Evolutionary conservation across 2,888 invertebrate genomes (phyloP).

Genomic region (Hylaea fasciaria): DNA sequence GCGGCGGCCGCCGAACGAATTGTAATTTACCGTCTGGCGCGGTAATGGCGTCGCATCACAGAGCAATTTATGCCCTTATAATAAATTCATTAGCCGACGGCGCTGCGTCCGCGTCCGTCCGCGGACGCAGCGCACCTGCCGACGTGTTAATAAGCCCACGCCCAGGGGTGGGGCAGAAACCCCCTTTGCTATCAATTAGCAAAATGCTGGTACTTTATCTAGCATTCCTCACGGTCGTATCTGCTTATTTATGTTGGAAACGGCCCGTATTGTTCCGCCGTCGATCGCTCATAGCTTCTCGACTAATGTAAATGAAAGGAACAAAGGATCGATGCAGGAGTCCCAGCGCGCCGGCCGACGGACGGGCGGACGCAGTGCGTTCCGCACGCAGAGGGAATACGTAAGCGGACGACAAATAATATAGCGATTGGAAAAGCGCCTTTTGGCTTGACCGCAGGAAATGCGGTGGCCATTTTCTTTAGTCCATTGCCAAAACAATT

Average conservation of each 20-base stretch:
- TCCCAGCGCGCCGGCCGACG: conserved; percentile 43
- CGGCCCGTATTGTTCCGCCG: conserved; percentile 24
- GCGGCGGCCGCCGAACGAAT: conserved; percentile 68
- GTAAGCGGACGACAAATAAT: conserved; percentile 61
- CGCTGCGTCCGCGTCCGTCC: conserved; percentile 13
- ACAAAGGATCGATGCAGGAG: conserved; percentile 30
- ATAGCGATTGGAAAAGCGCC: conserved; percentile 68
- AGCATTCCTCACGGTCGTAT: conserved; percentile 17
- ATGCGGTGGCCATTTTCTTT: conserved; percentile 77
- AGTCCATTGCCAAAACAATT: conserved; percentile 81
- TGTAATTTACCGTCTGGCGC: conserved; percentile 78
- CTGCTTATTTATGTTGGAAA: conserved; percentile 19
- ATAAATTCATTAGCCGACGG: conserved; percentile 79
- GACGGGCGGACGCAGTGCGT: conserved; percentile 22
- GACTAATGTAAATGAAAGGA: conserved; percentile 16
- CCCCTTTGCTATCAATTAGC: conserved; percentile 26
- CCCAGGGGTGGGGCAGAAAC: conserved; percentile 24
- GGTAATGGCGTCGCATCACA: conserved; percentile 82
- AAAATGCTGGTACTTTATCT: conserved; percentile 28
- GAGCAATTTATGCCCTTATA: conserved; percentile 82
- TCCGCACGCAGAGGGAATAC: conserved; percentile 63
- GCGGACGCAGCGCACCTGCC: conserved; percentile 22
- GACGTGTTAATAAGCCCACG: conserved; percentile 47
- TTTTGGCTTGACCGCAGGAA: conserved; percentile 64
- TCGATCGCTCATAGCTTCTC: conserved; percentile 10